These are phyloP conservation scores for Paracanthobrama guichenoti DNA, from an alignment of 2,113 vertebrate species.

Conservation along the genomic window DNA sequence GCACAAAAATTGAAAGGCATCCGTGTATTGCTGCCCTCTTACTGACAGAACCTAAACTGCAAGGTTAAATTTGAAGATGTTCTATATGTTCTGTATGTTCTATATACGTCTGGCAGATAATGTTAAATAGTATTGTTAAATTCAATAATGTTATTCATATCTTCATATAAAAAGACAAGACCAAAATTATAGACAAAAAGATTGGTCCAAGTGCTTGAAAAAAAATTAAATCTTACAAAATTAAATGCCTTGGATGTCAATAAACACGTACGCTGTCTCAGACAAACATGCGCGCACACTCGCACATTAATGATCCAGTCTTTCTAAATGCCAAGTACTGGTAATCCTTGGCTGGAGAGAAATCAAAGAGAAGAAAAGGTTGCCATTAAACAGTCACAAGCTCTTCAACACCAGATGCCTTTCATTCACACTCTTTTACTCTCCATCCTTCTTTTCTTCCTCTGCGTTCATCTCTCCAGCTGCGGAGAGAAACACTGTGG, in stretches of 20 bases:
- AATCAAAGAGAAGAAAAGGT: conserved; percentile 80
- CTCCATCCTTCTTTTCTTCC: conserved; percentile 65
- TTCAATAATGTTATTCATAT: neutral
- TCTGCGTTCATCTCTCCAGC: conserved; percentile 76
- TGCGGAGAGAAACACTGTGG: conserved; percentile 81
- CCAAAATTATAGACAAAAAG: neutral
- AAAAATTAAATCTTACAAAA: conserved; percentile 54
- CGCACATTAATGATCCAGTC: conserved; percentile 74
- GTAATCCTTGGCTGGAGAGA: conserved; percentile 77
- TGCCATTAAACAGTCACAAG: conserved; percentile 83
- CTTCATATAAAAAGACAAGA: neutral
- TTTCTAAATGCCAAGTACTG: conserved; percentile 77
- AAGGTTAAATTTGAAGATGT: neutral
- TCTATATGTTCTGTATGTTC: too few species aligned
- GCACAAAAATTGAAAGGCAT: neutral
- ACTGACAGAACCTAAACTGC: conserved; percentile 56
- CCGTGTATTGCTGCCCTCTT: conserved; percentile 77
- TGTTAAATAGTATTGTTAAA: neutral
- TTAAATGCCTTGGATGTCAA: neutral
- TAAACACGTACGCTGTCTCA: neutral
- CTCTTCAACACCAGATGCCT: conserved; percentile 92
- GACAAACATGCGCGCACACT: conserved; percentile 32
- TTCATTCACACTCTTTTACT: conserved; percentile 76
- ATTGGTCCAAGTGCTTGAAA: neutral
- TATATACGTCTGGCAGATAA: neutral